phyloP scores from a whole-genome alignment of 2,888 invertebrate species.

The Athrips mouffetella region DNA sequence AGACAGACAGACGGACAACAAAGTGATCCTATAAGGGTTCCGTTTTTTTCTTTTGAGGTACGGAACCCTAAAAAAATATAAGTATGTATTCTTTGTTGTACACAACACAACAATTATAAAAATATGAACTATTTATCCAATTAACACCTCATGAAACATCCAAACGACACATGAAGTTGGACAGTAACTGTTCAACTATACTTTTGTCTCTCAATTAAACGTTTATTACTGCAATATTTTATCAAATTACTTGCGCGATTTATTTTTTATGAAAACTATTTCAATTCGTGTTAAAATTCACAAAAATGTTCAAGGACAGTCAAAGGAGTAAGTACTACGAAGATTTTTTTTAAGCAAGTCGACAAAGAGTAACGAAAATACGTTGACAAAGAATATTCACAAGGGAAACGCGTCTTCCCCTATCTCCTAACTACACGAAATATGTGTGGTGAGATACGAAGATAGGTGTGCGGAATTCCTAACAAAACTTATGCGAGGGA shows the following conservation, averaged over 20 bases:
- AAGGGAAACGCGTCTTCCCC: constrained; percentile 49
- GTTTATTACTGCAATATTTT: no score
- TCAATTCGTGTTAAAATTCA: no score
- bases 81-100: no score
- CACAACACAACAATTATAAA: no score
- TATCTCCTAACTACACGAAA: constrained; percentile 54
- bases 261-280: no score
- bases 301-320: neutral
- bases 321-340: neutral
- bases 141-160: constrained; percentile 11
- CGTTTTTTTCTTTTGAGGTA: no score
- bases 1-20: no score
- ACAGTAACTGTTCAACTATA: no score
- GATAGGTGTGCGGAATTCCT: constrained; percentile 63
- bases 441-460: constrained; percentile 61
- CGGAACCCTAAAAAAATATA: no score
- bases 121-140: constrained; percentile 5
- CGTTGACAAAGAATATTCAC: constrained; percentile 42
- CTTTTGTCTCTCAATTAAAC: no score
- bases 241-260: no score
- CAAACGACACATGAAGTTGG: neutral
- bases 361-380: constrained; percentile 24
- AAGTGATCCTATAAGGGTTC: no score
- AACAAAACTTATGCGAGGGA: constrained; percentile 60
- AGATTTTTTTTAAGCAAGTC: constrained; percentile 20